Evolutionary conservation across 2,888 invertebrate species (phyloP), one percentile per base, ranked within the genome.

Genomic region (Piscicola geometra): DNA sequence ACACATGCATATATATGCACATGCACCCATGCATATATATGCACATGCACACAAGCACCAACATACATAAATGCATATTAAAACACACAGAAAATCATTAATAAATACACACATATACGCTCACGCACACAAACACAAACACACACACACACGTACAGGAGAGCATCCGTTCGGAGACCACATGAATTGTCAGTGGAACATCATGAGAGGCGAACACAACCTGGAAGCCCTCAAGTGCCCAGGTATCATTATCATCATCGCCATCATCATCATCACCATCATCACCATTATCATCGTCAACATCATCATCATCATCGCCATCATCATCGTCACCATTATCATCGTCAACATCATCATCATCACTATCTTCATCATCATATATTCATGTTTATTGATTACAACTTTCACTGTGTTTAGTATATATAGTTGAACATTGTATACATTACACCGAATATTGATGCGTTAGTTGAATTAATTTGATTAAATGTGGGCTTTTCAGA

Each of bases 161-260:
- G 89, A 82, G 75, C 86, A 86, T 80, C 85, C 85, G 21, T 99
- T 96, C 84, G 99, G 99, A 0, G 94, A 96, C 82, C 87, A 90
- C 9, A 85, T 97, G 1, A 88, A 91, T 79, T 88, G 98, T 74
- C 98, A 98, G 84, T 92, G 92, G 0, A 98, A 97, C 83, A 99
- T 99, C 78, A 81, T 89, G 15, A 83, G 83, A 75, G 88, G 88
- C 66, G 85, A 87, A 25, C 86, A 82, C 79, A 82, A 81, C 75
- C 79, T 88, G 47, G 81, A 82, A 50, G 76, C 79, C 68, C 77
- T 83, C 32, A 75, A 75, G 36, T 78, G 78, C 25, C 80, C 81
- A 52, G 80, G 83, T 82, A 76, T 78, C 80, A 30, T 3, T 25
- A 41, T 50, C 35, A 41, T 50, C 75, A 52, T 70, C 47, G 30